Base-by-base conservation (phyloP, 2,888 invertebrate genomes). In the Eutolmus rufibarbis region DNA sequence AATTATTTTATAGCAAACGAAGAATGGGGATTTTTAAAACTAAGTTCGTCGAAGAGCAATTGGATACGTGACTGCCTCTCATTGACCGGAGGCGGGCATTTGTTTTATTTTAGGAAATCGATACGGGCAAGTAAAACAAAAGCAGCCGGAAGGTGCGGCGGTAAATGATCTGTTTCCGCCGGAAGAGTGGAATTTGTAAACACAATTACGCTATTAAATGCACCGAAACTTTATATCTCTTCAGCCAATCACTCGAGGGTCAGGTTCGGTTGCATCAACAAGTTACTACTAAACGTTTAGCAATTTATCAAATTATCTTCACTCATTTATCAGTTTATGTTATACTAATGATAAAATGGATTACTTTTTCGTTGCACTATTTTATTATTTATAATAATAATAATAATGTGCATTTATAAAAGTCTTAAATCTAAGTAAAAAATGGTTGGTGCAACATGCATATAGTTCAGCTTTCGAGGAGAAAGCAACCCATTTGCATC, bases 1-100 rank as follows among this genome's bases (percentile, higher is more conserved):
- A 79, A 79, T 79, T 79, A 46, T 40, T 79, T 79, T 79, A 46
- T 43, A 46, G 8, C 79, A 46, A 79, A 79, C 51, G 51, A 23
- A 79, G 19, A 46, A 16, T 1, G 43, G 16, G 28, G 9, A 46
- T n/a, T 46, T 46, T 40, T 9, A 46, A 79, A 46, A 46, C 51
- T 23, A 19, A 79, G 23, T 14, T 23, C 40, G 23, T 16, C 40
- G 28, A 16, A 43, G 28, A 28, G 46, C 23, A 28, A 79, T 79
- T 79, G 79, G 79, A 46, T 40, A 79, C 79, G 79, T 79, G 79
- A 79, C 28, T 46, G 79, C 4, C 4, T 19, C 12, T 8, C 16
- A 40, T 46, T 79, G 76, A 76, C 37, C 19, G 8, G 46, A 14
- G 23, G 19, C 43, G 23, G n/a, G 28, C 16, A 31, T 23, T 23